These are phyloP conservation scores for Aurelia aurita complex sp. Pacific DNA, from an alignment of 30 jellyfish, hydroid and myxozoan genomes.

Conservation along the genomic window DNA sequence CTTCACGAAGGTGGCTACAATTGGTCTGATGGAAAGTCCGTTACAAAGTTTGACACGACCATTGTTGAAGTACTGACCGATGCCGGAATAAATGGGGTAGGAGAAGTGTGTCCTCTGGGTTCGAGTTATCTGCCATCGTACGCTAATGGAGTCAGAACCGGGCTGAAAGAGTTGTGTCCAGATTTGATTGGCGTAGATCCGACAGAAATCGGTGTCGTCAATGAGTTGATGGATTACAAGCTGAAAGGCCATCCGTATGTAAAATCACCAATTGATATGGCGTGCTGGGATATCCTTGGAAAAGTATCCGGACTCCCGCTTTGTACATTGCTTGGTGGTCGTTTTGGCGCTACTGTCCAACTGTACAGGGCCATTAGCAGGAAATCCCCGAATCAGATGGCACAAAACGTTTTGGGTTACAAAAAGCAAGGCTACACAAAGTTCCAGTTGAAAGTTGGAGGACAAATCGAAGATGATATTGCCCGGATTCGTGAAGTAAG, in stretches of 20 bases:
- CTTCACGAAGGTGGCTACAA: constrained; percentile 47
- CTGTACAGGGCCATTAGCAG: constrained; percentile 55
- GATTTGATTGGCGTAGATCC: constrained; percentile 52
- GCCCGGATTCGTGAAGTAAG: constrained; percentile 60
- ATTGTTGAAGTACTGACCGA: constrained; percentile 42
- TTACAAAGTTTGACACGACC: constrained; percentile 52
- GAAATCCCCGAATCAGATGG: constrained; percentile 45
- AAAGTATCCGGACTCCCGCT: constrained; percentile 45
- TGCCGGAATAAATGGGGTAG: constrained; percentile 58
- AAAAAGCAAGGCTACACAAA: constrained; percentile 31
- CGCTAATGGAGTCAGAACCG: constrained; percentile 67
- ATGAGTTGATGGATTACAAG: constrained; percentile 53
- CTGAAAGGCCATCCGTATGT: constrained; percentile 69
- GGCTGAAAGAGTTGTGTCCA: constrained; percentile 35
- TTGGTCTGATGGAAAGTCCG: constrained; percentile 72
- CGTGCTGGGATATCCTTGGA: constrained; percentile 69
- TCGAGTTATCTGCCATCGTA: constrained; percentile 63
- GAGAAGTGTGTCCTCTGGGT: constrained; percentile 69
- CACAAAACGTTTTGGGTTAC: constrained; percentile 39
- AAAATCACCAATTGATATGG: constrained; percentile 69
- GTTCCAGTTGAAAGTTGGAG: constrained; percentile 68
- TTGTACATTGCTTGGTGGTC: constrained; percentile 58
- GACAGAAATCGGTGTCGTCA: constrained; percentile 47
- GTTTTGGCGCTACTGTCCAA: constrained; percentile 56
- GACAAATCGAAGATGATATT: constrained; percentile 45